A percentile compares a stretch with the other conserved stretches of the same genome.
These are phyloP conservation scores for Manis pentadactyla DNA, from an alignment of 2,797 vertebrate species.

Conservation along the genomic window DNA sequence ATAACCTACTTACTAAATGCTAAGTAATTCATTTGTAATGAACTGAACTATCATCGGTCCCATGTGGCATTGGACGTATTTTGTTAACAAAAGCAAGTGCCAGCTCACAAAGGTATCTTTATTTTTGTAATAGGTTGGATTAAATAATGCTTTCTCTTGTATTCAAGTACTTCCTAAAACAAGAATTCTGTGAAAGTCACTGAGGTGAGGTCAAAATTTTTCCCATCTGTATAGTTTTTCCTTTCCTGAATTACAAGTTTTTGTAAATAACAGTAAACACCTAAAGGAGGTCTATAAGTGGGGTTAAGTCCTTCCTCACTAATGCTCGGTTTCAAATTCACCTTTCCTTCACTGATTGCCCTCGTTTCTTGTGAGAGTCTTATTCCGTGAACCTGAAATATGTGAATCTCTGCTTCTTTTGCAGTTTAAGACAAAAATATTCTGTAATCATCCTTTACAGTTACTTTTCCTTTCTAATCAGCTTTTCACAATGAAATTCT, in stretches of 20 bases:
- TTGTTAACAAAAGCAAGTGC: conserved; percentile 34
- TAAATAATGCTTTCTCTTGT: conserved; percentile 16
- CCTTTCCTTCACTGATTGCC: not conserved
- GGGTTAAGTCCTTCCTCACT: not conserved
- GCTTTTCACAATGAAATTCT: not conserved
- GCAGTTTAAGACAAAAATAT: not conserved
- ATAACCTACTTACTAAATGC: conserved; percentile 55
- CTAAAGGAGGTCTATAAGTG: not conserved
- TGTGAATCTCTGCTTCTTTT: not conserved
- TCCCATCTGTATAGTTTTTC: not conserved
- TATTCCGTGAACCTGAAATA: not conserved
- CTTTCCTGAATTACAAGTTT: not conserved
- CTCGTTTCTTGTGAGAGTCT: not conserved
- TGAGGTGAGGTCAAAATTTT: not conserved
- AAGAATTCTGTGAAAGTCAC: conserved; percentile 22
- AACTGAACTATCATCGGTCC: not conserved
- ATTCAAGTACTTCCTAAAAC: not conserved
- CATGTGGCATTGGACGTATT: not conserved
- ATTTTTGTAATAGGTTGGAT: conserved; percentile 57
- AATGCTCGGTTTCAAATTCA: not conserved
- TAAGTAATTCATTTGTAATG: conserved; percentile 17
- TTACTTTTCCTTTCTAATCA: conserved; percentile 17
- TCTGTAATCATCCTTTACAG: not conserved
- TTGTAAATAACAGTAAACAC: not conserved
- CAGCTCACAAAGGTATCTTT: conserved; percentile 33